phyloP scores from a whole-genome alignment of 2,113 vertebrate species.

The Vidua macroura region DNA sequence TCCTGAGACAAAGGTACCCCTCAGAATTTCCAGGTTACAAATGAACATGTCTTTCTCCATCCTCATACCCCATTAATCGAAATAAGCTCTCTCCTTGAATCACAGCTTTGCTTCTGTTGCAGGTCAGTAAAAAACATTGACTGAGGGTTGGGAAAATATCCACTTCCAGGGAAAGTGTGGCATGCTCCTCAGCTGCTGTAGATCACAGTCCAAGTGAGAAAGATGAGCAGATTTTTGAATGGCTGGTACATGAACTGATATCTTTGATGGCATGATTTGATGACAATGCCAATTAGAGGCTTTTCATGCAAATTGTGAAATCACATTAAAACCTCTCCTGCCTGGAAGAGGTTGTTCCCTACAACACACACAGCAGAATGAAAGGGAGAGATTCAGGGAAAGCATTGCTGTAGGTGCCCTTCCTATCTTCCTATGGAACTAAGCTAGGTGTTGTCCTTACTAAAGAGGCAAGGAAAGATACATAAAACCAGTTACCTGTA shows the following conservation, averaged over 20 bases:
- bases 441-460: not conserved
- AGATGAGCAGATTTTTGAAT: not conserved
- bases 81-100: constrained; percentile 34
- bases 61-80: constrained; percentile 28
- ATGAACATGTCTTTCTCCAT: constrained; percentile 26
- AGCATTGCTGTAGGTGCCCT: not conserved
- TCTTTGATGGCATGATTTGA: not conserved
- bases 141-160: not conserved
- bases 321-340: not conserved
- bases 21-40: constrained; percentile 36
- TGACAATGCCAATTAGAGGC: not conserved
- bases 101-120: not conserved
- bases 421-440: not conserved
- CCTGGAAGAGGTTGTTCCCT: not conserved
- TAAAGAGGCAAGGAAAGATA: not conserved
- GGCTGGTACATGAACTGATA: not conserved
- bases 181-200: not conserved
- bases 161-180: not conserved
- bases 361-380: not conserved
- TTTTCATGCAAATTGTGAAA: not conserved
- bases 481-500: not conserved
- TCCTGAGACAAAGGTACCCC: constrained; percentile 6
- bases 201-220: not conserved
- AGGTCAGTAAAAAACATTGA: not conserved
- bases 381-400: not conserved